A percentile compares a stretch with the other conserved stretches of the same genome.
Conservation (phyloP, 2,888 invertebrate genomes). For the Diaperis boleti region DNA sequence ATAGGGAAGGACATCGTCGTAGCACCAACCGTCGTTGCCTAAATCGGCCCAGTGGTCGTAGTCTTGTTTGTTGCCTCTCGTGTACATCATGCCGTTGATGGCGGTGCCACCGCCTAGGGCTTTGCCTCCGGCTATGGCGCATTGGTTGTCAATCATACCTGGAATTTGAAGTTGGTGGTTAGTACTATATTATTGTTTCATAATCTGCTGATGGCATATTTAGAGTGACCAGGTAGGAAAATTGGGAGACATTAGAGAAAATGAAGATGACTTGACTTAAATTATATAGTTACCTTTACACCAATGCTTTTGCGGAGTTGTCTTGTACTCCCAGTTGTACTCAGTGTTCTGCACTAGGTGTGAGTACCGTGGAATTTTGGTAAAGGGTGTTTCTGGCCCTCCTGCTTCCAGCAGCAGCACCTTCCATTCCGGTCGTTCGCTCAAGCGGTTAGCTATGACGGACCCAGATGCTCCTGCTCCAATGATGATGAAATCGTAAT, state of each 20-base stretch:
- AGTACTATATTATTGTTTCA: too few relatives aligned
- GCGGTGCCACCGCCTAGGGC: slow-evolving; percentile 85
- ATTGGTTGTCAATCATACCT: slow-evolving; percentile 51
- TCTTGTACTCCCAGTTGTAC: slow-evolving; percentile 72
- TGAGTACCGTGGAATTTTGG: slow-evolving; percentile 66
- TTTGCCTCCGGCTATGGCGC: slow-evolving; percentile 69
- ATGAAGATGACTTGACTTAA: too few relatives aligned
- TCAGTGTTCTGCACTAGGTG: slow-evolving; percentile 65
- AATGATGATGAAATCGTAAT: slow-evolving; percentile 66
- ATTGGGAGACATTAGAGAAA: too few relatives aligned
- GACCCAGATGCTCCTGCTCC: slow-evolving; percentile 68
- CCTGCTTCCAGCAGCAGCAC: slow-evolving; percentile 70
- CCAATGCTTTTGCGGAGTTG: slow-evolving; percentile 68
- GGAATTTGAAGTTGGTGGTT: too few relatives aligned
- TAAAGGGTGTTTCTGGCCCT: slow-evolving; percentile 64
- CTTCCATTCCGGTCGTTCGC: slow-evolving; percentile 65
- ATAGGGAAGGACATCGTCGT: slow-evolving; percentile 71
- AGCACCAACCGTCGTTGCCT: slow-evolving; percentile 67
- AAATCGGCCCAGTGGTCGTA: slow-evolving; percentile 80
- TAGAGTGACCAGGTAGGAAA: too few relatives aligned
- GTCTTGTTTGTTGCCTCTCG: slow-evolving; percentile 76
- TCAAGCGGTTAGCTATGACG: slow-evolving; percentile 66
- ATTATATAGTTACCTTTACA: slow-evolving; percentile 67
- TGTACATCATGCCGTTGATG: slow-evolving; percentile 85
- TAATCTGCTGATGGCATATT: too few relatives aligned